Conservation (phyloP, 2,113 vertebrate species). For the Tinamus guttatus region DNA sequence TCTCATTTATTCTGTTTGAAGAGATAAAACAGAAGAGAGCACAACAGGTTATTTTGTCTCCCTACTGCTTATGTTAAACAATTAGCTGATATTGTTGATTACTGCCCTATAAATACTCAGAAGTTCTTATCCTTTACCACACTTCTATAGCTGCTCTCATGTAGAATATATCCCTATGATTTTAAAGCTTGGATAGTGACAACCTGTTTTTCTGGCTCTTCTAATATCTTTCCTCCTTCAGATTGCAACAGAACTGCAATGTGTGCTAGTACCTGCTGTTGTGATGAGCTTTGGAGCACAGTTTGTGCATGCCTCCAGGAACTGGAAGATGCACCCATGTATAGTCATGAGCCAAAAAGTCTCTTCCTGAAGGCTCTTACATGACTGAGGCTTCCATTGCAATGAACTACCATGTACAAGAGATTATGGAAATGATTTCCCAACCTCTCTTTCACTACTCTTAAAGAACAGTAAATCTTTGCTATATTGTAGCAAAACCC, state of each 20-base stretch:
- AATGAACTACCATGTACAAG: background rate
- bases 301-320: constrained; percentile 39
- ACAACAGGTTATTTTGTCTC: background rate
- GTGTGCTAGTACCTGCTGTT: constrained; percentile 6
- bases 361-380: background rate
- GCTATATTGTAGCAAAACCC: background rate
- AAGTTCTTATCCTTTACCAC: background rate
- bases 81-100: background rate
- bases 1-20: background rate
- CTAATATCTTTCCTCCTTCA: background rate
- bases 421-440: background rate
- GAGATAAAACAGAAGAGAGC: background rate
- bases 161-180: background rate
- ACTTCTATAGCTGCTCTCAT: background rate
- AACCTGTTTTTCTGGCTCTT: constrained; percentile 6
- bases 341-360: constrained; percentile 32
- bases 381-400: background rate
- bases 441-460: background rate
- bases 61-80: background rate
- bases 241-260: background rate
- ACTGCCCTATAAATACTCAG: background rate
- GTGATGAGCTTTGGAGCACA: constrained; percentile 28
- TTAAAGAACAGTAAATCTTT: background rate
- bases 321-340: background rate
- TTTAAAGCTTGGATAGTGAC: background rate